Evolutionary conservation across 1,140 invertebrate species (phyloP), one percentile per base, ranked within the genome.

Genomic region (Drosophila leontia): DNA sequence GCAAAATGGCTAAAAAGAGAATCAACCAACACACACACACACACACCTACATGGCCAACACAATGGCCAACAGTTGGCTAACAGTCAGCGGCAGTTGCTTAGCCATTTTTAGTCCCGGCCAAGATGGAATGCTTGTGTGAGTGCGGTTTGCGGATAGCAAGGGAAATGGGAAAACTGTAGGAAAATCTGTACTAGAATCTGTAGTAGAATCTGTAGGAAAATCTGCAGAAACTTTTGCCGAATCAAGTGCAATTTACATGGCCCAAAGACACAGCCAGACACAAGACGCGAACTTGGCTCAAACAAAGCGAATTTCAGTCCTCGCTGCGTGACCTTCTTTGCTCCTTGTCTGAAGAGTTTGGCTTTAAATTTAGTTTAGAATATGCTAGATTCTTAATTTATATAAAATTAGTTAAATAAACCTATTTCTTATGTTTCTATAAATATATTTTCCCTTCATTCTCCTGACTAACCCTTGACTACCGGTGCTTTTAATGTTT

Each of bases 1-100:
- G 86, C 85, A 90, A 90, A 88, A 90, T 90, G 71, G 82, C 81
- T 77, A 78, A 80, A 87, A 84, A 84, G 68, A 80, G 88, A 84
- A 71, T n/a, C 63, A 55, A 35, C 26, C 50, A 41, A 59, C 39
- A 53, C 34, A 60, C 35, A 83, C 37, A 19, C 19, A 29, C 26
- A 29, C 26, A 29, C 26, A 29, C 26, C 26, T 5, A 59, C 69
- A 48, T 58, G 69, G 53, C 51, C 53, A 76, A 81, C 69, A 87
- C 84, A 88, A 88, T 88, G 42, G 50, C 56, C 63, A 77, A 39
- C 63, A 77, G 72, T 64, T 57, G 56, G 74, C 53, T 23, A 56
- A 56, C 82, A 88, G 71, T 80, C 84, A 87, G 47, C 50, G 75
- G 65, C 83, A 87, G 80, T 80, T 82, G 67, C 82, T 82, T 85